Percentiles rank a stretch among this genome's conserved stretches.
phyloP scores from a whole-genome alignment of 2,888 invertebrate genomes.

The Melanostoma scalare region DNA sequence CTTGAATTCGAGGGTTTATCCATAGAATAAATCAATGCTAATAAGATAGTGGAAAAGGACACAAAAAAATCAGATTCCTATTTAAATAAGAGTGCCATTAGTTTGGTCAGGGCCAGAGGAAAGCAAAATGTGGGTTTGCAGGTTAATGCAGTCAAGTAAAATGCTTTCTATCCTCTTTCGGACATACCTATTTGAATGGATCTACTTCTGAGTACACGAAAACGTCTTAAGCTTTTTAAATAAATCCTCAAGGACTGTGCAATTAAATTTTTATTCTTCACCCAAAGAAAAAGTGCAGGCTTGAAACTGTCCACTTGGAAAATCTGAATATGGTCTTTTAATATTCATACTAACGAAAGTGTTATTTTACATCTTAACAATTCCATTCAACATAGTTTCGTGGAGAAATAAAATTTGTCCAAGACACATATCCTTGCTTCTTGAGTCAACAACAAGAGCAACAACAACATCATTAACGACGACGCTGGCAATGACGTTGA shows the following conservation, averaged over 20 bases:
- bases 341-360: constrained; percentile 42
- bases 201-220: neutral
- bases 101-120: no score
- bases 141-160: no score
- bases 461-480: constrained; percentile 2
- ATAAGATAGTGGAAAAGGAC: no score
- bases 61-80: no score
- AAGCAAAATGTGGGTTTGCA: no score
- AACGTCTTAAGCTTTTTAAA: constrained; percentile 7
- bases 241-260: constrained; percentile 19
- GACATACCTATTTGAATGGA: neutral
- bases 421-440: constrained; percentile 15
- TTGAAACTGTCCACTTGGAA: constrained; percentile 32
- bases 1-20: no score
- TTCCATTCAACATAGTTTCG: no score
- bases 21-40: no score
- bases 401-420: constrained; percentile 12
- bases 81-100: no score
- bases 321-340: constrained; percentile 30
- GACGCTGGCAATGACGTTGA: constrained; percentile 33
- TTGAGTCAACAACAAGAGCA: constrained; percentile 32
- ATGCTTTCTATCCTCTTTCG: no score
- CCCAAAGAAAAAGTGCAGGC: neutral
- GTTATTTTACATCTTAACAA: constrained; percentile 23
- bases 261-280: constrained; percentile 15